These are phyloP conservation scores for Numida meleagris DNA, from an alignment of 2,113 vertebrate species.

Conservation along the genomic window DNA sequence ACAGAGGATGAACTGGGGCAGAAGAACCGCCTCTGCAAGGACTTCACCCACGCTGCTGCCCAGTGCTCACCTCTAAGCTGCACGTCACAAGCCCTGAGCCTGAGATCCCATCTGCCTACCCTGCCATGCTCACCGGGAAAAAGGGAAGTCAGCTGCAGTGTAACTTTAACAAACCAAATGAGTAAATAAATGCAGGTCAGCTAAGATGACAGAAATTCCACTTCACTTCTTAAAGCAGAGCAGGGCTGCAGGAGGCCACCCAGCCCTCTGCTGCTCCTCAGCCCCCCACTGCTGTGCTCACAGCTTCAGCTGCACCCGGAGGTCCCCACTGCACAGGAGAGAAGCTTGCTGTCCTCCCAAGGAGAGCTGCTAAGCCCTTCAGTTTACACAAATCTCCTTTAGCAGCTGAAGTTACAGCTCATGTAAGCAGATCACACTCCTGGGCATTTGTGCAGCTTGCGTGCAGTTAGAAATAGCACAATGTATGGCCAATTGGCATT, in stretches of 20 bases:
- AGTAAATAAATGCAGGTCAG: background rate
- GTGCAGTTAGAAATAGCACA: background rate
- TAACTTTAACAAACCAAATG: background rate
- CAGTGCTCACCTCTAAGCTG: rapidly evolving
- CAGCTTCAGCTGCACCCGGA: background rate
- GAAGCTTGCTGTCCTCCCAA: background rate
- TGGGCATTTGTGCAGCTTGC: background rate
- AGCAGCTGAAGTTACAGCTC: constrained; percentile 27
- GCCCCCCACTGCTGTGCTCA: rapidly evolving
- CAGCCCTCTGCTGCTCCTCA: background rate
- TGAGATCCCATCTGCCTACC: background rate
- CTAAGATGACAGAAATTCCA: background rate
- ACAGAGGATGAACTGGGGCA: background rate
- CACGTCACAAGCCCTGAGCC: rapidly evolving
- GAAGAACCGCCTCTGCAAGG: background rate
- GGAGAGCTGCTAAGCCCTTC: background rate
- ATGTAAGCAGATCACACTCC: background rate
- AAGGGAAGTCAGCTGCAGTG: rapidly evolving
- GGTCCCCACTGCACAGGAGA: rapidly evolving
- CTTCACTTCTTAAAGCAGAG: background rate
- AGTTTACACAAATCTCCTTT: background rate
- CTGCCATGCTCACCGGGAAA: rapidly evolving
- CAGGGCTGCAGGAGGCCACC: background rate
- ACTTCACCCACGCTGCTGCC: too few species aligned
- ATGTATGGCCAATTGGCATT: background rate